Evolutionary conservation across 2,888 invertebrate species (phyloP), one percentile per base, ranked within the genome.

Genomic region (Cephus nigrinus): DNA sequence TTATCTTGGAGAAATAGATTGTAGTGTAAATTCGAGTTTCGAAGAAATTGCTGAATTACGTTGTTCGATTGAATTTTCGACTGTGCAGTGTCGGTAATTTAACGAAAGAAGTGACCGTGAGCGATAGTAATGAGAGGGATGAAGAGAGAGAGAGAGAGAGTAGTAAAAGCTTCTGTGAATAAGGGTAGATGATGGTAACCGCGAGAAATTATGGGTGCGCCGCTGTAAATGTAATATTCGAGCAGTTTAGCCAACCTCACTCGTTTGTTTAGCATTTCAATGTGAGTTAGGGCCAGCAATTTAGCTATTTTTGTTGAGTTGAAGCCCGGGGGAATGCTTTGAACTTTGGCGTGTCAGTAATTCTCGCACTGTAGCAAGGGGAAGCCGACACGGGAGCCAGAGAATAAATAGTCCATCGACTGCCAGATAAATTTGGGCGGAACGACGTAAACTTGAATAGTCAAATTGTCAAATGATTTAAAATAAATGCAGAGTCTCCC

Each of bases 341-440:
- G 87, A 86, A 86, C 86, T 86, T 84, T 82, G 83, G 75, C 84
- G 81, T 82, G 83, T 79, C 82, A 80, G 84, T 86, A 86, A 87
- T 86, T 86, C 81, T 84, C 84, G 79, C 81, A 82, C 80, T 79
- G 78, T 81, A 79, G 77, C 80, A 81, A 79, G 81, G 71, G 71
- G 30, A 32, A 71, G 11, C 32, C 75, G 55, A 73, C 74, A 23
- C 74, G 23, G 30, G 3, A 55, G 40, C 31, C 71, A 11, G 74
- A 34, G 74, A 35, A 73, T 73, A 12, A 32, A 73, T 73, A 73
- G 74, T 33, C 74, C 74, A 30, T 73, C 34, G 36, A 34, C 12
- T 34, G 12, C 74, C n/a, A 55, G 40, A 55, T 55, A 23, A 15
- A 23, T 23, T 23, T 9, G 2, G 40, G 23, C 9, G 23, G 1